Evolutionary conservation across 2,113 vertebrate species (phyloP), one percentile per base, ranked within the genome.

Genomic region (Artemisiospiza belli): DNA sequence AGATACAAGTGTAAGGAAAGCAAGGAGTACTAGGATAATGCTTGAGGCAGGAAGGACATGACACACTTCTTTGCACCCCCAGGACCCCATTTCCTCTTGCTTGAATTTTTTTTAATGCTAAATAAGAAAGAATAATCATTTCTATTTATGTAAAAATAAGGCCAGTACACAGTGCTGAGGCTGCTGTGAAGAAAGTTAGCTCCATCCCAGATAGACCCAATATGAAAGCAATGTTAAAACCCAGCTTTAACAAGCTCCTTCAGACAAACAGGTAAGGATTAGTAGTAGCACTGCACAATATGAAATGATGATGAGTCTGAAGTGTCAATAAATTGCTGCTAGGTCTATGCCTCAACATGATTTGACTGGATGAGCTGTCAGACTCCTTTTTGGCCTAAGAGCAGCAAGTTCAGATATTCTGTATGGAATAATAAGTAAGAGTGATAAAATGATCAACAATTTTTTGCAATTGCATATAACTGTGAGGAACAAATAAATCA

Each of bases 401-500:
- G n/a, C 19, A 77, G 3, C 15, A 31, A 31, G 28, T 83, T 93
- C 62, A 95, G 30, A 31, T 90, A 62, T 52, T 86, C 55, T 44
- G 19, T 67, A 15, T 64, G 47, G 44, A 95, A 91, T 79, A 83
- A 31, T 47, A 90, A 79, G 75, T 47, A 90, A 79, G 75, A 95
- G 79, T 83, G 68, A 85, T 92, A 77, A 95, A 94, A 89, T 1
- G 2, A 51, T 69, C 58, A 63, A 23, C 61, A 87, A 37, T 88
- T 88, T 96, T 83, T 95, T 94, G 75, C 89, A 94, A 91, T 84
- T 77, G 46, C n/a, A 8, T 85, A 58, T 57, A 88, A 88, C 39
- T 68, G 11, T 76, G 68, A 84, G 91, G 91, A 89, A 85, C 33
- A 77, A 92, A 96, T 96, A 97, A 97, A 95, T 96, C 83, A 96